A percentile compares a stretch with the other conserved stretches of the same genome.
Conservation (phyloP, 2,888 invertebrate species). For the Cyaniris semiargus region DNA sequence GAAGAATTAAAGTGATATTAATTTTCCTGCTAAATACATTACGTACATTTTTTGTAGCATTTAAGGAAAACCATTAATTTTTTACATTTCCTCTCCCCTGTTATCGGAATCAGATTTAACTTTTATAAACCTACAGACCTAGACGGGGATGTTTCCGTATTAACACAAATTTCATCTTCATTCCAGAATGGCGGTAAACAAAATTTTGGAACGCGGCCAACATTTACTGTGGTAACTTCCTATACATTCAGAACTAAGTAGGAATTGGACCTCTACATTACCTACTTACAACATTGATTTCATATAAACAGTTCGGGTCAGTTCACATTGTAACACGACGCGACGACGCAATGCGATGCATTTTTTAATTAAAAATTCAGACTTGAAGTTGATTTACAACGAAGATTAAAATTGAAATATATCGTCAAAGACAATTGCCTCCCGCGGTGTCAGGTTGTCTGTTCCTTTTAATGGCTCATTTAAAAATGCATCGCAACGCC, state of each 20-base stretch:
- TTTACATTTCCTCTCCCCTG: neutral
- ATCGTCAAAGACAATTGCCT: too few species aligned
- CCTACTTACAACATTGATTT: neutral
- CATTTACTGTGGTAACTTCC: neutral
- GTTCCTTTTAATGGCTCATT: too few species aligned
- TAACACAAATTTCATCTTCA: slow-evolving; percentile 7
- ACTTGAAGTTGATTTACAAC: too few species aligned
- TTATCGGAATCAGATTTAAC: neutral
- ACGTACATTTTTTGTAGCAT: too few species aligned
- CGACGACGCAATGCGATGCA: too few species aligned
- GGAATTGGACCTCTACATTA: slow-evolving; percentile 7
- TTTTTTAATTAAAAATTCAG: too few species aligned
- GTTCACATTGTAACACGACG: too few species aligned
- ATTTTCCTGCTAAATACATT: neutral
- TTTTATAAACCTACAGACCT: neutral
- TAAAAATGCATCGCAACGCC: too few species aligned
- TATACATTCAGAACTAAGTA: neutral
- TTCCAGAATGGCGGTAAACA: slow-evolving; percentile 12
- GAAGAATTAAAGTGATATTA: neutral
- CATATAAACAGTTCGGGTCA: neutral
- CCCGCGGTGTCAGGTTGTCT: too few species aligned
- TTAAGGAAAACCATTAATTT: neutral
- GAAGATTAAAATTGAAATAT: too few species aligned
- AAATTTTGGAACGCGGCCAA: neutral
- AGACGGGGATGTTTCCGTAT: neutral